Evolutionary conservation across 1,140 invertebrate species (phyloP).

Genomic region (Eueides isabella): DNA sequence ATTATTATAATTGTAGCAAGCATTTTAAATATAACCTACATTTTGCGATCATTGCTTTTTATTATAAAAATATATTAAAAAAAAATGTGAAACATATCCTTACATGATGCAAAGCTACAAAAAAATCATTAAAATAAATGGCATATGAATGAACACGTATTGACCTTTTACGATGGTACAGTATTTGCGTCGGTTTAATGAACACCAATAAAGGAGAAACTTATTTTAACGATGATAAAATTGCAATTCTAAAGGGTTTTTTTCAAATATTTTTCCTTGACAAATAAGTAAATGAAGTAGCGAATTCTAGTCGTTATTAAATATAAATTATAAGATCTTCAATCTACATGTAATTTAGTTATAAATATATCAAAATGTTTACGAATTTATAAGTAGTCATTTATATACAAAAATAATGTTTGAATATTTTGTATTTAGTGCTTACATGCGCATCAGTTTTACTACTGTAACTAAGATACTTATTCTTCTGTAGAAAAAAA

Average conservation of each 20-base stretch:
- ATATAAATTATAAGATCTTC: background rate
- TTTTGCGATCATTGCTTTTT: background rate
- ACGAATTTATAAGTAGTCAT: background rate
- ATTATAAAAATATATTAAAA: background rate
- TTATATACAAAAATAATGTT: too few relatives aligned
- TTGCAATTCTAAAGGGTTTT: slow-evolving; percentile 21
- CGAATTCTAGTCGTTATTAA: background rate
- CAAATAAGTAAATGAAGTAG: background rate
- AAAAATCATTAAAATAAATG: slow-evolving; percentile 38
- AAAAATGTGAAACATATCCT: slow-evolving; percentile 10
- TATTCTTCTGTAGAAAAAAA: too few relatives aligned
- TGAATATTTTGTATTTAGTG: too few relatives aligned
- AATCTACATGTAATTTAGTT: background rate
- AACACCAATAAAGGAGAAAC: slow-evolving; percentile 43
- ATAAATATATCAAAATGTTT: background rate
- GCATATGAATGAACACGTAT: slow-evolving; percentile 37
- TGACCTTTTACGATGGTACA: slow-evolving; percentile 36
- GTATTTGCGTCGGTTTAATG: slow-evolving; percentile 40
- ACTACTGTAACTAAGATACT: too few relatives aligned
- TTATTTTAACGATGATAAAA: slow-evolving; percentile 38
- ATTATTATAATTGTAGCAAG: background rate
- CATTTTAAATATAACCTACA: background rate
- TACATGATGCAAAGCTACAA: slow-evolving; percentile 10
- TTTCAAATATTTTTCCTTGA: background rate
- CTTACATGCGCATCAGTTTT: too few relatives aligned